phyloP scores from a whole-genome alignment of 2,888 invertebrate genomes.

The Tromatobia lineatoria region DNA sequence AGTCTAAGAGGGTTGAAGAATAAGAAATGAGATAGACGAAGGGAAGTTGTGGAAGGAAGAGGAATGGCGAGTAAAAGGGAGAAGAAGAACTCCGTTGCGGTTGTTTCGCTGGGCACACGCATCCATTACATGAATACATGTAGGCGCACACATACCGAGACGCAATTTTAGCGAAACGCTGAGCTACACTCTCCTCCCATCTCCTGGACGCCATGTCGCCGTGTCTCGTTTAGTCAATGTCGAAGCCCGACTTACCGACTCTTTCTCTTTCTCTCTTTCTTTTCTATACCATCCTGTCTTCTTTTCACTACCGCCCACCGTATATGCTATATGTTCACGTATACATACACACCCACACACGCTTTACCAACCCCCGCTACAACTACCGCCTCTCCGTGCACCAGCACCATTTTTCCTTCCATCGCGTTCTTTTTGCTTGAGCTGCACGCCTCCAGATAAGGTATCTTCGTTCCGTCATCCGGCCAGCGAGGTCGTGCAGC shows the following conservation, averaged over 20 bases:
- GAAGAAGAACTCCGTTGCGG: slow-evolving; percentile 16
- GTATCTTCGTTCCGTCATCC: slow-evolving; percentile 73
- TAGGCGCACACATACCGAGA: slow-evolving; percentile 6
- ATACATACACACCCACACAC: slow-evolving; percentile 25
- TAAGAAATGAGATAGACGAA: slow-evolving; percentile 65
- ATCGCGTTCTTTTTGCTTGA: slow-evolving; percentile 70
- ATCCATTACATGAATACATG: slow-evolving; percentile 17
- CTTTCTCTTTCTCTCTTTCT: slow-evolving; percentile 59
- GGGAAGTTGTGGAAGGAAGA: not conserved
- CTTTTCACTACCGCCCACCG: slow-evolving; percentile 51
- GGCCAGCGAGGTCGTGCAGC: slow-evolving; percentile 66
- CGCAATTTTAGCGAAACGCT: slow-evolving; percentile 13
- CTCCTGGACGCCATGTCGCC: slow-evolving; percentile 78
- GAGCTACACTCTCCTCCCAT: slow-evolving; percentile 70
- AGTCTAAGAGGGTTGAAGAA: slow-evolving; percentile 70
- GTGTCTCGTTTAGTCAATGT: slow-evolving; percentile 81
- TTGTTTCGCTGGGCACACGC: slow-evolving; percentile 26
- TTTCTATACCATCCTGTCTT: slow-evolving; percentile 35
- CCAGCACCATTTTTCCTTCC: slow-evolving; percentile 70
- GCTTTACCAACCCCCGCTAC: slow-evolving; percentile 41
- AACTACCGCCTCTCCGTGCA: slow-evolving; percentile 53
- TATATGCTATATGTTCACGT: slow-evolving; percentile 7
- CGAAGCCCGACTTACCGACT: slow-evolving; percentile 77
- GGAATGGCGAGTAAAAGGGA: slow-evolving; percentile 50
- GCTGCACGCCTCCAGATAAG: slow-evolving; percentile 73